Evolutionary conservation across 1,140 invertebrate species (phyloP), one percentile per base, ranked within the genome.

Genomic region (Drosophila nikananu): DNA sequence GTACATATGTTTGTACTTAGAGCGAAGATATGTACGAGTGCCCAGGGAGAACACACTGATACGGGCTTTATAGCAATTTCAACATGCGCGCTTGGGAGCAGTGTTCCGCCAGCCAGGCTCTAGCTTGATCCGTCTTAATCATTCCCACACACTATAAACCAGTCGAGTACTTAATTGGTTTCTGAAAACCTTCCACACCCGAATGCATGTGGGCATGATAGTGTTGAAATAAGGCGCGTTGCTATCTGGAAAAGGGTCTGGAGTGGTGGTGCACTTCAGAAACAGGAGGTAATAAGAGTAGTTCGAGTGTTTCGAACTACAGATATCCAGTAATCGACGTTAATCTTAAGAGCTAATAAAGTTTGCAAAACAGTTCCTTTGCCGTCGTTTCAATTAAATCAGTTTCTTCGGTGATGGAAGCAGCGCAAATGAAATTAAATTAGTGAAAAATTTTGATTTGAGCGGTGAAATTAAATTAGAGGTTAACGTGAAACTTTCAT

Each of bases 121-220:
- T 27, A 25, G 64, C 32, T 57, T 68, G 32, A 55, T 32, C 49
- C 49, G 23, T 46, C 46, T 57, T 71, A 71, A 71, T 71, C 63
- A 41, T 19, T 42, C 30, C n/a, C 23, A 57, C 41, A 48, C 39
- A 57, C 49, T n/a, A 17, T 25, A 68, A 70, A 71, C 48, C 51
- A 13, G 49, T 68, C 30, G 19, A 71, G 64, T 71, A 35, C 19
- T 39, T 68, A 71, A 71, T 71, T 71, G 67, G 67, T 71, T 71
- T 71, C 19, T 68, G 32, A 71, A 55, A 68, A 57, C 30, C 67
- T 35, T 55, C 25, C n/a, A 37, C 67, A 21, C 32, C 37, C 30
- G 13, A 67, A 10, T 67, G 67, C 63, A 71, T 62, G 59, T 32
- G 54, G 49, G 32, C 61, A 15, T 44, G 63, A 70, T 70, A 67